Percentiles rank a stretch among this genome's conserved stretches.
Conservation (phyloP, 2,888 invertebrate genomes). For the Barypeithes pellucidus region DNA sequence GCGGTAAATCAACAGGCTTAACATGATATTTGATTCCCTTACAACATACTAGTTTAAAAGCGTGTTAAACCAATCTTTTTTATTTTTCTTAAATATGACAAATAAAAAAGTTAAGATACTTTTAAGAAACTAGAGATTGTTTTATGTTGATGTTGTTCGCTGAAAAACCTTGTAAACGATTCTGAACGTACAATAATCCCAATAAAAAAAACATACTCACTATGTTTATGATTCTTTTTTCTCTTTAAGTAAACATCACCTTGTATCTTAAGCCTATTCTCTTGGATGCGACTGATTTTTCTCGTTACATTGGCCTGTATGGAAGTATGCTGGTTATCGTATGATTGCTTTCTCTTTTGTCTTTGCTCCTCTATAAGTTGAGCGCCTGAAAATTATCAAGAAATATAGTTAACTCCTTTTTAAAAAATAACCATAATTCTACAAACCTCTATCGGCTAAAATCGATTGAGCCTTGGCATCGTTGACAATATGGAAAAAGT, state of each 20-base stretch:
- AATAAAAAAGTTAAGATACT: no score
- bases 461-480: slow-evolving; percentile 47
- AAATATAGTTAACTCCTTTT: no score
- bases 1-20: no score
- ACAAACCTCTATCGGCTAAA: slow-evolving; percentile 44
- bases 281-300: slow-evolving; percentile 34
- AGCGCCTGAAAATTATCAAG: slow-evolving; percentile 37
- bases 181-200: not conserved
- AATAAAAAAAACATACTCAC: slow-evolving; percentile 19
- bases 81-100: no score
- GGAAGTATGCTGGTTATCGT: slow-evolving; percentile 14
- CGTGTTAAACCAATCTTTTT: no score
- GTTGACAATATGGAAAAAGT: slow-evolving; percentile 50
- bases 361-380: slow-evolving; percentile 35
- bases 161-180: no score
- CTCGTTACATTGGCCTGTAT: slow-evolving; percentile 40
- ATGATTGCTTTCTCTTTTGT: slow-evolving; percentile 14
- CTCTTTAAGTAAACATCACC: slow-evolving; percentile 40
- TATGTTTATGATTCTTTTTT: slow-evolving; percentile 31
- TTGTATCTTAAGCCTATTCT: slow-evolving; percentile 37
- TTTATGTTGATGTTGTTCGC: no score
- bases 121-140: no score
- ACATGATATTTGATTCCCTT: no score
- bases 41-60: no score
- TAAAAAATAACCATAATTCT: no score